These are phyloP conservation scores for Syrmaticus mikado DNA, from an alignment of 2,113 vertebrate species.

Conservation along the genomic window DNA sequence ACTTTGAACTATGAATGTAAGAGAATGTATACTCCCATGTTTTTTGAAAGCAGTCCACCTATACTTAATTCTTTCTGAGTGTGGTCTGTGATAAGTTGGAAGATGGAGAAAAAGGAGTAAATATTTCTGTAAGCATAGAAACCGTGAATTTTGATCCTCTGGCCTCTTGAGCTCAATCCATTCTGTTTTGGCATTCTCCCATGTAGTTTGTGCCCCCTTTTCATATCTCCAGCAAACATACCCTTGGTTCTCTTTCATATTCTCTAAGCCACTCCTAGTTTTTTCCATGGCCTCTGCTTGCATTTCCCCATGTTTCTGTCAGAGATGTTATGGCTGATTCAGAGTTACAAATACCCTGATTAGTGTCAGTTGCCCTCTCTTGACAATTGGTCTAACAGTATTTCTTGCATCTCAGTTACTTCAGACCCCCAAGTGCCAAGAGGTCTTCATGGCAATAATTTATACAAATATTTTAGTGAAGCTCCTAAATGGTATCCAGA, in stretches of 20 bases:
- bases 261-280: background rate
- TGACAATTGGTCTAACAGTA: background rate
- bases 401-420: constrained; percentile 19
- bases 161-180: background rate
- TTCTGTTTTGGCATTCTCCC: background rate
- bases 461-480: constrained; percentile 49
- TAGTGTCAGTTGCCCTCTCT: background rate
- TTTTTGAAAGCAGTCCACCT: background rate
- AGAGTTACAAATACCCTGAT: background rate
- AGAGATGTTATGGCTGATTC: background rate
- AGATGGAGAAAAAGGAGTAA: background rate
- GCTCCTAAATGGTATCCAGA: background rate
- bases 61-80: background rate
- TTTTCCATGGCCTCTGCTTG: background rate
- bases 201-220: background rate
- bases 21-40: background rate
- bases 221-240: background rate
- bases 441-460: constrained; percentile 10
- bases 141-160: background rate
- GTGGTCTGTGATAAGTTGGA: background rate
- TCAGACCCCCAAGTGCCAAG: constrained; percentile 26
- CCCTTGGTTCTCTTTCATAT: background rate
- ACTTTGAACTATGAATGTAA: background rate
- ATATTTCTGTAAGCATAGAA: background rate
- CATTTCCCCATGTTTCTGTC: background rate